Percentiles rank a stretch among this genome's conserved stretches.
Conservation (phyloP, 1,140 invertebrate species). For the Heliothis subflexa region DNA sequence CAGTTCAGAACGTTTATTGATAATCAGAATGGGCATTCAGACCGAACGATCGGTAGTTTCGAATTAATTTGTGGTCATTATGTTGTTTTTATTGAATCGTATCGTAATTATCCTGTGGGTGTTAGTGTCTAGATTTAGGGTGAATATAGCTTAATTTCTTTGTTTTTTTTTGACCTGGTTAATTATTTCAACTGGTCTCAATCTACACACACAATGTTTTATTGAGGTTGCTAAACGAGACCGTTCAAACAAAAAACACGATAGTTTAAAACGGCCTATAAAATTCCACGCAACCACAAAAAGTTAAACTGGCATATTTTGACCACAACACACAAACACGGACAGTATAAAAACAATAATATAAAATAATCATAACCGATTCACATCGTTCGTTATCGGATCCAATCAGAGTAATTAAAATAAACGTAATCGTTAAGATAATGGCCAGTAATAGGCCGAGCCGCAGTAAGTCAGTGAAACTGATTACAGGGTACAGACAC, state of each 20-base stretch:
- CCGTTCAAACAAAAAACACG: neutral
- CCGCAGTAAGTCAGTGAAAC: slow-evolving; percentile 37
- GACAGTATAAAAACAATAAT: slow-evolving; percentile 41
- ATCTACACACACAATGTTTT: no score
- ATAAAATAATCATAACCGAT: slow-evolving; percentile 43
- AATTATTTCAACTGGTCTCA: no score
- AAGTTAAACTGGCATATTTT: neutral
- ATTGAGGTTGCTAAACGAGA: no score
- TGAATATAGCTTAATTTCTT: no score
- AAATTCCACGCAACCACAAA: neutral
- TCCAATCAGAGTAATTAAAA: slow-evolving; percentile 55
- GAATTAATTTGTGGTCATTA: slow-evolving; percentile 54
- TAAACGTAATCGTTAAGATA: slow-evolving; percentile 58
- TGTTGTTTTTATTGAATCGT: slow-evolving; percentile 14
- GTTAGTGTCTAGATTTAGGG: neutral
- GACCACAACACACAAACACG: slow-evolving; percentile 11
- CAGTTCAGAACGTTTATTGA: slow-evolving; percentile 68
- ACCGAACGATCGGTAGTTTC: slow-evolving; percentile 53
- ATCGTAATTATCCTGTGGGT: neutral
- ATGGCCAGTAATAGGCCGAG: slow-evolving; percentile 54
- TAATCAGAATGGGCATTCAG: slow-evolving; percentile 61
- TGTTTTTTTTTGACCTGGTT: no score
- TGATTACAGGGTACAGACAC: slow-evolving; percentile 54
- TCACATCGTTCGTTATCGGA: slow-evolving; percentile 45
- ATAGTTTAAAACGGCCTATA: neutral